phyloP scores from a whole-genome alignment of 1,140 invertebrate species.

The Drosophila sturtevanti region DNA sequence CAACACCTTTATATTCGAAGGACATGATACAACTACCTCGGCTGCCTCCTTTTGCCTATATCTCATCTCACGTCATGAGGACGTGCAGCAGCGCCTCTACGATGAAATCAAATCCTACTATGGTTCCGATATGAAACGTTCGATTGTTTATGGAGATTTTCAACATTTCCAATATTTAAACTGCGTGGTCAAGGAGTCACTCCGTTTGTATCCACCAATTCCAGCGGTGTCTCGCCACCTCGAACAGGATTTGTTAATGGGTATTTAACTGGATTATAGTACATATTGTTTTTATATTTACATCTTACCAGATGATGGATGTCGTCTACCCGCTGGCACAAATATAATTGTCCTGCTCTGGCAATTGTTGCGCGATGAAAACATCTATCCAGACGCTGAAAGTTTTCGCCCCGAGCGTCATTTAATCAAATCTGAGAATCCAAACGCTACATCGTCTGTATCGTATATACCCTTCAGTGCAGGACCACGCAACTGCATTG shows the following conservation, averaged over 20 bases:
- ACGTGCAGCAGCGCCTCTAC: slow-evolving; percentile 84
- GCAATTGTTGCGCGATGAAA: slow-evolving; percentile 60
- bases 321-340: slow-evolving; percentile 74
- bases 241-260: slow-evolving; percentile 83
- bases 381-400: slow-evolving; percentile 51
- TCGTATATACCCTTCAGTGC: slow-evolving; percentile 88
- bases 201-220: slow-evolving; percentile 86
- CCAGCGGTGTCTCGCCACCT: slow-evolving; percentile 84
- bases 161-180: slow-evolving; percentile 86
- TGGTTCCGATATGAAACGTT: slow-evolving; percentile 65
- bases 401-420: slow-evolving; percentile 86
- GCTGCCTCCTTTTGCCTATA: slow-evolving; percentile 62
- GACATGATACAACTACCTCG: slow-evolving; percentile 81
- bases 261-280: slow-evolving; percentile 28
- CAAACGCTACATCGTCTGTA: slow-evolving; percentile 8
- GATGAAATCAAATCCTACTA: slow-evolving; percentile 85
- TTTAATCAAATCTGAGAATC: not conserved
- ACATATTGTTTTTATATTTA: not conserved
- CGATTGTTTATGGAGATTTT: slow-evolving; percentile 83
- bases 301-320: slow-evolving; percentile 5
- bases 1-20: slow-evolving; percentile 87
- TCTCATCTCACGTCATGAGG: slow-evolving; percentile 56
- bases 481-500: slow-evolving; percentile 90
- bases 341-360: slow-evolving; percentile 82
- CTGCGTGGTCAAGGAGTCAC: slow-evolving; percentile 84